Conservation (phyloP, 2,888 invertebrate species). For the Pachymerium ferrugineum region DNA sequence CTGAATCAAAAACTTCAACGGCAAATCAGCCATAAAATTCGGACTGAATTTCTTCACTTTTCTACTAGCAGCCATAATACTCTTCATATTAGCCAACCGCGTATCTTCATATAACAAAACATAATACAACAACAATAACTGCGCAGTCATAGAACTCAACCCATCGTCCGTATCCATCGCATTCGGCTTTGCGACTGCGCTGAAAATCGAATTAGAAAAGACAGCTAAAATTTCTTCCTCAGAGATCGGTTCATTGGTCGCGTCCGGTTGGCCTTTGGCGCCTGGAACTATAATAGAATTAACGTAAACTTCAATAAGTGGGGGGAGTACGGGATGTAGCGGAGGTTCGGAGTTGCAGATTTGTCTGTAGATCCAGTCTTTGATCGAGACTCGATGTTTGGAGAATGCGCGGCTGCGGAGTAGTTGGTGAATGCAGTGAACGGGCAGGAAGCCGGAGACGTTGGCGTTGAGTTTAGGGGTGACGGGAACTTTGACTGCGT, state of each 20-base stretch:
- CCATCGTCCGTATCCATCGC: slow-evolving; percentile 36
- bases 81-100: slow-evolving; percentile 55
- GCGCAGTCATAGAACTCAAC: slow-evolving; percentile 53
- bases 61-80: slow-evolving; percentile 43
- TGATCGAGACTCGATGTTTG: slow-evolving; percentile 92
- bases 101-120: slow-evolving; percentile 87
- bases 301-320: slow-evolving; percentile 89
- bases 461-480: slow-evolving; percentile 81
- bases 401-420: slow-evolving; percentile 90
- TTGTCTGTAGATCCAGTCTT: slow-evolving; percentile 93
- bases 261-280: slow-evolving; percentile 60
- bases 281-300: slow-evolving; percentile 68
- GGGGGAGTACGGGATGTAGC: slow-evolving; percentile 85
- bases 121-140: slow-evolving; percentile 84
- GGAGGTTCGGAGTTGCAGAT: slow-evolving; percentile 84
- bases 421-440: slow-evolving; percentile 93
- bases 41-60: slow-evolving; percentile 72
- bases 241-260: slow-evolving; percentile 83
- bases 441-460: slow-evolving; percentile 84
- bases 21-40: slow-evolving; percentile 80
- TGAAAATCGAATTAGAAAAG: slow-evolving; percentile 54
- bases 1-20: slow-evolving; percentile 86
- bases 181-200: slow-evolving; percentile 20
- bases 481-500: slow-evolving; percentile 93
- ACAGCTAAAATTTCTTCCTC: slow-evolving; percentile 82